Conservation (phyloP, 2,888 invertebrate genomes). For the Smittia aterrima region DNA sequence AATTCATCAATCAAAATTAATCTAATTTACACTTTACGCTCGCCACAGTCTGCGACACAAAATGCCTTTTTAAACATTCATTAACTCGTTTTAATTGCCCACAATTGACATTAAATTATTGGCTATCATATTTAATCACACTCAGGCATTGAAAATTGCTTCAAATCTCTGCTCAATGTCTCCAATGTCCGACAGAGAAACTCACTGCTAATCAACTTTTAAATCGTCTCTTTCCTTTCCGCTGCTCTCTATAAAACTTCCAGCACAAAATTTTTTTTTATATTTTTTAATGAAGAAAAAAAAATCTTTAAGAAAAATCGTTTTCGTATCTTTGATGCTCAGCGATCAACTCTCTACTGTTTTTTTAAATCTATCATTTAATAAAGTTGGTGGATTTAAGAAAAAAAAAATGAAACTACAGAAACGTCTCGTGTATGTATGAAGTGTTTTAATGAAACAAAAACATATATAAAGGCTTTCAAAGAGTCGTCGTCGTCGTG, state of each 20-base stretch:
- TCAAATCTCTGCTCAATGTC: not conserved
- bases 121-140: not conserved
- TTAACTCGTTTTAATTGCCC: conserved; percentile 19
- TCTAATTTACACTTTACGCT: conserved; percentile 35
- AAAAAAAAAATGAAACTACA: conserved; percentile 35
- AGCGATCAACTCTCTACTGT: conserved; percentile 45
- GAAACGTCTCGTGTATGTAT: conserved; percentile 37
- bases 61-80: conserved; percentile 24
- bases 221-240: not conserved
- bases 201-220: not conserved
- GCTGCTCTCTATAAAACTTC: not conserved
- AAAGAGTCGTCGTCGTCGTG: conserved; percentile 33
- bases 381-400: conserved; percentile 42
- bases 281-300: not conserved
- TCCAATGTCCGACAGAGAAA: not conserved
- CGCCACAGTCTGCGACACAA: conserved; percentile 2
- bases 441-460: conserved; percentile 35
- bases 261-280: not conserved
- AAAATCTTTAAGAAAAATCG: conserved; percentile 22
- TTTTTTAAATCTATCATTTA: conserved; percentile 43
- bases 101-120: conserved; percentile 30
- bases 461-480: conserved; percentile 37
- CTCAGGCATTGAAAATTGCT: not conserved
- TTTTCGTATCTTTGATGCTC: conserved; percentile 41
- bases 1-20: conserved; percentile 34